These are phyloP conservation scores for Oenanthe melanoleuca DNA, from an alignment of 2,113 vertebrate species.

Conservation along the genomic window DNA sequence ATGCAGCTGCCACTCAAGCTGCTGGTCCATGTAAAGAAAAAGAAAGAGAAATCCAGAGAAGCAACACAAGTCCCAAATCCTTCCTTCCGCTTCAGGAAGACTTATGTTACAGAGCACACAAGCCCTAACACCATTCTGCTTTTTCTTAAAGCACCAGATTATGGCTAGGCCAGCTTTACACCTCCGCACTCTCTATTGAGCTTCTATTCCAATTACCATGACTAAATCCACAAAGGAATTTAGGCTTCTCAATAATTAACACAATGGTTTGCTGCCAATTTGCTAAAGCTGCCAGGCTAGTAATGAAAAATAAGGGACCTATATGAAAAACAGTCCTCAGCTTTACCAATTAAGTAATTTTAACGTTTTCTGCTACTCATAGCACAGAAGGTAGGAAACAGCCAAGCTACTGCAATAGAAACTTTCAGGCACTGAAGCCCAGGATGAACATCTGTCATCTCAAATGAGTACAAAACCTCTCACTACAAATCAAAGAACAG, in stretches of 20 bases:
- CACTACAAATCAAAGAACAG: not conserved
- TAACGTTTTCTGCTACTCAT: not conserved
- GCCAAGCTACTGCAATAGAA: not conserved
- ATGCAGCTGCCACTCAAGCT: not conserved
- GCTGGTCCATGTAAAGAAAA: not conserved
- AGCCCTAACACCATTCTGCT: not conserved
- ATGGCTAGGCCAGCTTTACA: slow-evolving; percentile 18
- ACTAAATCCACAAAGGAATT: slow-evolving; percentile 51
- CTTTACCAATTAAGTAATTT: not conserved
- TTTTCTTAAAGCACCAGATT: slow-evolving; percentile 16
- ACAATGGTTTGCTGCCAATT: slow-evolving; percentile 1
- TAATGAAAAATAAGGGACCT: not conserved
- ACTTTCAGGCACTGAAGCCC: not conserved
- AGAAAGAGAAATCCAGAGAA: not conserved
- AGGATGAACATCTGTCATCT: not conserved
- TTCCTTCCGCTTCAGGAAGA: not conserved
- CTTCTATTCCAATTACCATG: slow-evolving; percentile 31
- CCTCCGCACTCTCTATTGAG: not conserved
- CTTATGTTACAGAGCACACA: not conserved
- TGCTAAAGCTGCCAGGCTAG: not conserved
- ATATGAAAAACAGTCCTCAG: not conserved
- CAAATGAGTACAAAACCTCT: not conserved
- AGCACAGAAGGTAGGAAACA: not conserved
- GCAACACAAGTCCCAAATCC: not conserved
- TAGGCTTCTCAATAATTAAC: slow-evolving; percentile 31